Conservation (phyloP, 2,113 vertebrate species). For the Bos taurus region ARS-UCD2.0 NC_037329.1:37883001-37883500, state of each 20-base stretch:
- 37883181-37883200: background rate
- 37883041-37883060: background rate
- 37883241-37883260: background rate
- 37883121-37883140: background rate
- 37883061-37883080: background rate
- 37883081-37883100: no score
- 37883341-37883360: background rate
- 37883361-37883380: background rate
- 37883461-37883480: background rate
- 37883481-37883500: background rate
- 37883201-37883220: background rate
- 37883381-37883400: background rate
- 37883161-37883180: background rate
- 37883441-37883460: background rate
- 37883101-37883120: background rate
- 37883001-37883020: background rate
- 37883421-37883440: background rate
- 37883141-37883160: background rate
- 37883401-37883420: background rate
- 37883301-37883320: background rate
- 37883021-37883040: background rate
- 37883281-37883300: background rate
- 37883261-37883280: background rate
- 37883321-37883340: background rate
- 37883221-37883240: background rate